These are phyloP conservation scores for Sebastes reedi DNA, from an alignment of 2,797 vertebrate genomes.

Conservation along the genomic window DNA sequence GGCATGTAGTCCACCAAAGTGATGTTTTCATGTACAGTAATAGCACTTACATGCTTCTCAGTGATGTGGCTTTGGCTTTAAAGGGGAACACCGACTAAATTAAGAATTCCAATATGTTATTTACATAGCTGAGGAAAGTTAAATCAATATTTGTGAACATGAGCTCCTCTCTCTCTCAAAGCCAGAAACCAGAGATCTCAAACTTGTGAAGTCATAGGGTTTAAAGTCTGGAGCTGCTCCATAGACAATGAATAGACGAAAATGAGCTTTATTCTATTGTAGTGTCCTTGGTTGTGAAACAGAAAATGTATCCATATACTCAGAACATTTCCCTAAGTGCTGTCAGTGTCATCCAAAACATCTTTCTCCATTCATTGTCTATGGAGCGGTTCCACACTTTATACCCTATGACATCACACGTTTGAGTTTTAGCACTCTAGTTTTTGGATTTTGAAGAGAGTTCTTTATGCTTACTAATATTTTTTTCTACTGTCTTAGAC, in stretches of 20 bases:
- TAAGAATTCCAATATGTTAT: neutral
- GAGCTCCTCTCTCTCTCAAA: neutral
- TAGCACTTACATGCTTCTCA: neutral
- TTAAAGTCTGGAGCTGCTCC: neutral
- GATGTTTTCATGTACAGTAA: neutral
- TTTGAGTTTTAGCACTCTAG: too few species aligned
- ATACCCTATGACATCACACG: too few species aligned
- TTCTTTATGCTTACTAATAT: too few species aligned
- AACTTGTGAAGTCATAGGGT: too few species aligned
- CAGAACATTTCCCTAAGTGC: neutral
- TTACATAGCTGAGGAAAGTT: neutral
- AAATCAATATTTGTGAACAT: neutral
- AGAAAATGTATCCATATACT: neutral
- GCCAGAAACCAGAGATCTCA: neutral
- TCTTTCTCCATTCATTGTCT: neutral
- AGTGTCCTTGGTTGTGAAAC: neutral
- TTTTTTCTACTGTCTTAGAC: too few species aligned
- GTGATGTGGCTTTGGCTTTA: neutral
- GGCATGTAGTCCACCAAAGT: neutral
- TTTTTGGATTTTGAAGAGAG: too few species aligned
- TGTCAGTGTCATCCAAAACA: neutral
- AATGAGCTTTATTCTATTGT: neutral
- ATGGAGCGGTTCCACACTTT: neutral
- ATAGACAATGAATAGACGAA: neutral
- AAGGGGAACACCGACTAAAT: neutral